phyloP scores from a whole-genome alignment of 1,140 invertebrate genomes.

The Drosophila pectinifera region DNA sequence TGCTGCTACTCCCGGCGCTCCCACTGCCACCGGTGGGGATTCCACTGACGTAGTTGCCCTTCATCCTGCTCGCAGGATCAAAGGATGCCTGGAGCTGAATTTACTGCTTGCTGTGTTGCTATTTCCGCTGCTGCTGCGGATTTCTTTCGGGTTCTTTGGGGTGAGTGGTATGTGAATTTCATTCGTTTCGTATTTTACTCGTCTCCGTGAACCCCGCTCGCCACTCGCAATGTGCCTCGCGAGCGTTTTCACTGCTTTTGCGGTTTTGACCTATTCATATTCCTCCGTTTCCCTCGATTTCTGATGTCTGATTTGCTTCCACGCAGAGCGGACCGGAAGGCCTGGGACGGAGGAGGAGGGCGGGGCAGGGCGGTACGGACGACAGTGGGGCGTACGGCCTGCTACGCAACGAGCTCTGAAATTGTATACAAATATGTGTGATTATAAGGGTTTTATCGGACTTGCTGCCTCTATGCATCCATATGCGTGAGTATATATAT shows the following conservation, averaged over 20 bases:
- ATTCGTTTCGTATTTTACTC: conserved; percentile 64
- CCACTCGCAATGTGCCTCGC: conserved; percentile 26
- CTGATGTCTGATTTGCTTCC: conserved; percentile 48
- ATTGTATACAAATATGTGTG: conserved; percentile 16
- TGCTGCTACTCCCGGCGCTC: conserved; percentile 19
- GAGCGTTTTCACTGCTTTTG: conserved; percentile 39
- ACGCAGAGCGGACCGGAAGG: conserved; percentile 38
- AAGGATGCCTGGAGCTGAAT: neutral
- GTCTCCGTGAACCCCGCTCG: conserved; percentile 12
- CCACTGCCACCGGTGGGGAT: conserved; percentile 12
- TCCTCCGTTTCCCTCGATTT: conserved; percentile 33
- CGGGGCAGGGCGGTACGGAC: conserved; percentile 29
- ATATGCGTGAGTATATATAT: neutral
- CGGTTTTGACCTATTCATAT: conserved; percentile 29
- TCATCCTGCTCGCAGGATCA: conserved; percentile 24
- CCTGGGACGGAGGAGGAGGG: conserved; percentile 14
- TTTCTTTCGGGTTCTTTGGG: conserved; percentile 62
- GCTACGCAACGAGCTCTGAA: conserved; percentile 40
- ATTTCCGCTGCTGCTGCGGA: conserved; percentile 2
- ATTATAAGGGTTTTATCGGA: conserved; percentile 19
- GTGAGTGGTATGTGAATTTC: conserved; percentile 63
- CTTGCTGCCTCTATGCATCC: conserved; percentile 4
- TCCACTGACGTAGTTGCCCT: conserved; percentile 32
- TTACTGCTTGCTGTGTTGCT: conserved; percentile 9
- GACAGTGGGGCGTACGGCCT: conserved; percentile 28